Evolutionary conservation across 2,888 invertebrate species (phyloP).

Genomic region (Acanthosoma haemorrhoidale): DNA sequence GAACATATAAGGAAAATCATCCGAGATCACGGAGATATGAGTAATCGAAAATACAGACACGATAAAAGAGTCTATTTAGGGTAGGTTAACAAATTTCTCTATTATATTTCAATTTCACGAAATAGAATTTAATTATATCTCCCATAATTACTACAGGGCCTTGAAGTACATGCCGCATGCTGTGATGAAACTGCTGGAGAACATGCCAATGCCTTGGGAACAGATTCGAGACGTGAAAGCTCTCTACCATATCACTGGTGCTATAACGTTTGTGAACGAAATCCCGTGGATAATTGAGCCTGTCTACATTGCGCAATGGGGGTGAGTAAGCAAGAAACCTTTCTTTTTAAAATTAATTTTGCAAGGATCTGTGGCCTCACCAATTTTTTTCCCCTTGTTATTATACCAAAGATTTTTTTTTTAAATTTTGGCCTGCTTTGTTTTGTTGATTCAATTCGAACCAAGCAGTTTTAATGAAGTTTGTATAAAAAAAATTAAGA

Average conservation of each 20-base stretch:
- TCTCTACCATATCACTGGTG: constrained; percentile 97
- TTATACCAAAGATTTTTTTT: no score
- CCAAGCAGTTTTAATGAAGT: no score
- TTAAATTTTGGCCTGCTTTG: no score
- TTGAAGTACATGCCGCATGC: constrained; percentile 99
- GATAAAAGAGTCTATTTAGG: constrained; percentile 97
- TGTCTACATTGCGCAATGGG: constrained; percentile 99
- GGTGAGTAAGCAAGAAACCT: no score
- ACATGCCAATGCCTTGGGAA: constrained; percentile 99
- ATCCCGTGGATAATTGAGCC: constrained; percentile 99
- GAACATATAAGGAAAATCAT: constrained; percentile 99
- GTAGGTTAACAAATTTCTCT: constrained; percentile 47
- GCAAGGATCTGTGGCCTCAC: no score
- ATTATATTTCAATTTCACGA: constrained; percentile 31
- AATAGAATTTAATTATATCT: not conserved
- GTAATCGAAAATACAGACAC: constrained; percentile 95
- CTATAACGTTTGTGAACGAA: constrained; percentile 99
- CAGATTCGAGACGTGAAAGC: constrained; percentile 98
- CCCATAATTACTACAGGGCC: constrained; percentile 55
- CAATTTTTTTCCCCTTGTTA: no score
- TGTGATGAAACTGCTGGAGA: constrained; percentile 95
- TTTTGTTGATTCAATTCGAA: no score
- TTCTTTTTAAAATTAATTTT: no score
- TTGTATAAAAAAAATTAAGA: no score
- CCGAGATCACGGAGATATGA: constrained; percentile 99